phyloP scores from a whole-genome alignment of 2,888 invertebrate genomes.

The Teinopalpus imperialis region DNA sequence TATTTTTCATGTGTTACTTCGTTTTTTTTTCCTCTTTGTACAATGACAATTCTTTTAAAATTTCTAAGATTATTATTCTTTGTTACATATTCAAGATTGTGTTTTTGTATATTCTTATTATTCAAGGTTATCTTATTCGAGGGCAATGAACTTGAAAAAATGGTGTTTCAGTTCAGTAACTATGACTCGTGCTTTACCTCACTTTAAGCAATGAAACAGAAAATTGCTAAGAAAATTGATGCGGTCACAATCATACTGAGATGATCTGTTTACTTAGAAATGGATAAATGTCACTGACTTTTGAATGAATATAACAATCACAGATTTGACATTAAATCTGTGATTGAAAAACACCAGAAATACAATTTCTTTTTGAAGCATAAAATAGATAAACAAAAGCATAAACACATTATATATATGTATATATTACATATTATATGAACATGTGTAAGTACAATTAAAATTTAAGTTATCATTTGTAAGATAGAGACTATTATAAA shows the following conservation, averaged over 20 bases:
- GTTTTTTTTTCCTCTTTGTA: too few relatives aligned
- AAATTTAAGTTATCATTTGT: too few relatives aligned
- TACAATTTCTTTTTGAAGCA: constrained; percentile 31
- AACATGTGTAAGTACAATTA: too few relatives aligned
- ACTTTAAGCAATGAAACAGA: constrained; percentile 64
- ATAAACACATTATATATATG: too few relatives aligned
- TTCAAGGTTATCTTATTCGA: constrained; percentile 18
- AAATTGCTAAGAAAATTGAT: constrained; percentile 61
- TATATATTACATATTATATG: too few relatives aligned
- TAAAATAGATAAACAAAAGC: too few relatives aligned
- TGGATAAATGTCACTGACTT: constrained; percentile 38
- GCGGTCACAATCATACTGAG: constrained; percentile 56
- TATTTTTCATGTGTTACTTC: constrained; percentile 32
- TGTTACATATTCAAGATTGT: background rate
- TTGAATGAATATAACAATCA: constrained; percentile 8
- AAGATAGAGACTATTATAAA: too few relatives aligned
- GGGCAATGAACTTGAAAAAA: constrained; percentile 26
- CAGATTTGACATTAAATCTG: constrained; percentile 29
- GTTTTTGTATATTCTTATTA: background rate
- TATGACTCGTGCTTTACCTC: constrained; percentile 69
- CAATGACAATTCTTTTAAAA: background rate
- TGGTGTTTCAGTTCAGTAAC: constrained; percentile 45
- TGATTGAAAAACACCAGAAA: constrained; percentile 41
- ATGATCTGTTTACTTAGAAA: constrained; percentile 48
- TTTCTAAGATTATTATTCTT: background rate